Percentiles rank a stretch among this genome's conserved stretches.
phyloP scores from a whole-genome alignment of 2,888 invertebrate species.

The Sacculina carcini region DNA sequence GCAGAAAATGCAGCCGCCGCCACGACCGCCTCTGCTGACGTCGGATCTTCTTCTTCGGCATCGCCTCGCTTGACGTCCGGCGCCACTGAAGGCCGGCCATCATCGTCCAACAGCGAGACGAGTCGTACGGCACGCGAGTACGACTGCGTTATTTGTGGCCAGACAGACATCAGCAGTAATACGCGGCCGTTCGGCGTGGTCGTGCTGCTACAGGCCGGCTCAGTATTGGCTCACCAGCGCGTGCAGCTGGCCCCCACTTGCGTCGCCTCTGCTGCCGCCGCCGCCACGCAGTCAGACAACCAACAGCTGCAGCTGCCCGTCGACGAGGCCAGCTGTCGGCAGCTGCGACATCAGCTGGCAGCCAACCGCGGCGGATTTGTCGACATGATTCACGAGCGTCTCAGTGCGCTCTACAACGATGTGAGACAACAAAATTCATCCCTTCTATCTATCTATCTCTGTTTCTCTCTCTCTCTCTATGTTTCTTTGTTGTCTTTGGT shows the following conservation, averaged over 20 bases:
- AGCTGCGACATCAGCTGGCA: not conserved
- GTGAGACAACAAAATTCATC: no score
- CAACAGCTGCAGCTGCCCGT: not conserved
- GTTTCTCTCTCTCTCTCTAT: no score
- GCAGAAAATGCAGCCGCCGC: conserved; percentile 25
- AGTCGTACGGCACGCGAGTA: conserved; percentile 33
- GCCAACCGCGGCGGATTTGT: conserved; percentile 1
- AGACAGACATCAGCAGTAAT: conserved; percentile 56
- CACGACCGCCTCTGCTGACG: conserved; percentile 6
- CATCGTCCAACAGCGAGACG: conserved; percentile 10
- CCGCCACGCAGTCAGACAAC: not conserved
- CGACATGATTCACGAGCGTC: not conserved
- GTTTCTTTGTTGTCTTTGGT: no score
- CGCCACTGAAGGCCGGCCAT: not conserved
- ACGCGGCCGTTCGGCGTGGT: conserved; percentile 66
- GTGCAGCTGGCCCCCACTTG: no score
- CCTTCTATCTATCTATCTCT: no score
- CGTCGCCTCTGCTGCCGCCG: no score
- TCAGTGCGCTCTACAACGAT: not conserved
- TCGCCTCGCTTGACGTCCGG: not conserved
- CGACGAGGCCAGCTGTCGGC: not conserved
- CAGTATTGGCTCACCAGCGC: conserved; percentile 7
- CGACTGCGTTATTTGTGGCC: conserved; percentile 87
- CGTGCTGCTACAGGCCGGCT: conserved; percentile 35
- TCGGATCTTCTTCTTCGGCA: not conserved